Percentiles rank a stretch among this genome's conserved stretches.
phyloP scores from a whole-genome alignment of 2,113 vertebrate species.

The Marcusenius ussheri region DNA sequence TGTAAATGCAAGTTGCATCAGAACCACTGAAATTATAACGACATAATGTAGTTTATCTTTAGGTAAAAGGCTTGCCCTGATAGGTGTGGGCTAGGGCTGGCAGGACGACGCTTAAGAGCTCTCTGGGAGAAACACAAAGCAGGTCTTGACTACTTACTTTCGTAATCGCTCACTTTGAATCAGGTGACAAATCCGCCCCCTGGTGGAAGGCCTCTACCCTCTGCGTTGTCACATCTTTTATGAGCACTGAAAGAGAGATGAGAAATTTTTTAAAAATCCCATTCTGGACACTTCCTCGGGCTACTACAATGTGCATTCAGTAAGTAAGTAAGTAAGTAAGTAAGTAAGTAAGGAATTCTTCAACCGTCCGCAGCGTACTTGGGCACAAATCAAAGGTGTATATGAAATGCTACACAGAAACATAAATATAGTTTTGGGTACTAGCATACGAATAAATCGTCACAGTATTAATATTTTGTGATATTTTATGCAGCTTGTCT shows the following conservation, averaged over 20 bases:
- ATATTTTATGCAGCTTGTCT: not conserved
- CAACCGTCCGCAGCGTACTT: not conserved
- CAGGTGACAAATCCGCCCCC: not conserved
- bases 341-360: not conserved
- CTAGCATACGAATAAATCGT: not conserved
- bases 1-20: not conserved
- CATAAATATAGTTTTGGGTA: not conserved
- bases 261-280: not conserved
- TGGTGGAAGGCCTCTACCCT: constrained; percentile 45
- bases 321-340: not conserved
- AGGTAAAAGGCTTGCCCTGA: not conserved
- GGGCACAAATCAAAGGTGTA: not conserved
- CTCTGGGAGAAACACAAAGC: not conserved
- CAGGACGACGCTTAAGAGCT: not conserved
- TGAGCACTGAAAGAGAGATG: constrained; percentile 65
- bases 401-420: not conserved
- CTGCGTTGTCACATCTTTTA: constrained; percentile 60
- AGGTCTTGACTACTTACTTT: not conserved
- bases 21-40: not conserved
- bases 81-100: not conserved
- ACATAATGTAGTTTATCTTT: not conserved
- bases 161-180: not conserved
- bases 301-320: not conserved
- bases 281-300: not conserved
- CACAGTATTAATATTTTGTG: not conserved